These are phyloP conservation scores for Prorops nasuta DNA, from an alignment of 1,140 invertebrate species.

Conservation along the genomic window DNA sequence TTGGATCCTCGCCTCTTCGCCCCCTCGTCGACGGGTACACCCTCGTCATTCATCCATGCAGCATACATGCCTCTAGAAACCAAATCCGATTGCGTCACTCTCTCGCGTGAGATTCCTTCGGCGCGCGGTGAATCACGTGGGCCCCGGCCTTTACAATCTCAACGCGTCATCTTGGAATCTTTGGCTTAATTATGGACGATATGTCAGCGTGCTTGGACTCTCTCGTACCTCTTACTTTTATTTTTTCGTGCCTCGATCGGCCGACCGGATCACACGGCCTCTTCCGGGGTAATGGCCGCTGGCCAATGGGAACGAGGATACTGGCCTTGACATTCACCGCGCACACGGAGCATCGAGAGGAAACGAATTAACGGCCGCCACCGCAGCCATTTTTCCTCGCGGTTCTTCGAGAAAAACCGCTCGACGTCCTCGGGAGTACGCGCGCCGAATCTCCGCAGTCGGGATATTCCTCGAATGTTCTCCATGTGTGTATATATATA, in stretches of 20 bases:
- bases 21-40: no score
- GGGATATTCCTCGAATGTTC: no score
- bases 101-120: slow-evolving; percentile 1
- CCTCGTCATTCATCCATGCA: no score
- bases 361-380: slow-evolving; percentile 23
- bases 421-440: no score
- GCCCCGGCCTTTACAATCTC: background rate
- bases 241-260: slow-evolving; percentile 1
- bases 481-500: no score
- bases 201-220: no score
- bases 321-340: slow-evolving; percentile 34
- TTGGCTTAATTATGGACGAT: background rate
- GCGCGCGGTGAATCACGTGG: slow-evolving; percentile 24
- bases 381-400: no score
- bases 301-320: slow-evolving; percentile 26
- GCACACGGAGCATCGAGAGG: slow-evolving; percentile 14
- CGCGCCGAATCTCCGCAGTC: no score
- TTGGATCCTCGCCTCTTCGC: no score
- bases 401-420: no score
- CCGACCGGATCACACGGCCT: background rate
- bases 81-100: background rate
- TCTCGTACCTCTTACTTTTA: no score
- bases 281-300: slow-evolving; percentile 35
- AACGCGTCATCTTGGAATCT: background rate
- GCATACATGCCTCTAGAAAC: no score